Conservation (phyloP, 2,113 vertebrate genomes). For the Rhombomys opimus region DNA sequence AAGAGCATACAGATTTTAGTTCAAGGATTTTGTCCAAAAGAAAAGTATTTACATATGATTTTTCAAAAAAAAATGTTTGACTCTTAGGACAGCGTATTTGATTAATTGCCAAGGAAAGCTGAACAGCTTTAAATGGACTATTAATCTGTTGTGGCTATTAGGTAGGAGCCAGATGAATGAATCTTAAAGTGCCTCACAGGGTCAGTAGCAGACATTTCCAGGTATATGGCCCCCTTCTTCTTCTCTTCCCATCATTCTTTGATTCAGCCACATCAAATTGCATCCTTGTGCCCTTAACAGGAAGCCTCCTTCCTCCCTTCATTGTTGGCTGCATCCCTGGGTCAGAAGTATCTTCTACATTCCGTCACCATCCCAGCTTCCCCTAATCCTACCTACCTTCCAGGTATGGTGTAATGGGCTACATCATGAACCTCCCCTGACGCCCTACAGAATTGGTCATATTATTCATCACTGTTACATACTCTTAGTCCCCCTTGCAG, state of each 20-base stretch:
- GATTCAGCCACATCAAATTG: not conserved
- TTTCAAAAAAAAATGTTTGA: not conserved
- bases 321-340: not conserved
- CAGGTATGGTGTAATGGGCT: not conserved
- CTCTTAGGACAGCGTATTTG: not conserved
- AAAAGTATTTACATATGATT: conserved; percentile 17
- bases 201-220: not conserved
- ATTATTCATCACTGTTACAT: not conserved
- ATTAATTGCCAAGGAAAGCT: not conserved
- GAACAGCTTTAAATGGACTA: not conserved
- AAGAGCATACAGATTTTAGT: not conserved
- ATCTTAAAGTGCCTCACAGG: not conserved
- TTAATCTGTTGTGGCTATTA: not conserved
- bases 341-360: not conserved
- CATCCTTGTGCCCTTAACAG: not conserved
- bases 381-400: not conserved
- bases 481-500: not conserved
- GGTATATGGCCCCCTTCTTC: not conserved
- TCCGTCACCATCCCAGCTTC: not conserved
- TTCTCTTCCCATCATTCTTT: not conserved
- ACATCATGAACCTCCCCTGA: not conserved
- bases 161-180: not conserved
- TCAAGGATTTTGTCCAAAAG: not conserved
- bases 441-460: not conserved
- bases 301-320: not conserved